phyloP scores from a whole-genome alignment of 2,888 invertebrate genomes.

The Drosophila macrospina region DNA sequence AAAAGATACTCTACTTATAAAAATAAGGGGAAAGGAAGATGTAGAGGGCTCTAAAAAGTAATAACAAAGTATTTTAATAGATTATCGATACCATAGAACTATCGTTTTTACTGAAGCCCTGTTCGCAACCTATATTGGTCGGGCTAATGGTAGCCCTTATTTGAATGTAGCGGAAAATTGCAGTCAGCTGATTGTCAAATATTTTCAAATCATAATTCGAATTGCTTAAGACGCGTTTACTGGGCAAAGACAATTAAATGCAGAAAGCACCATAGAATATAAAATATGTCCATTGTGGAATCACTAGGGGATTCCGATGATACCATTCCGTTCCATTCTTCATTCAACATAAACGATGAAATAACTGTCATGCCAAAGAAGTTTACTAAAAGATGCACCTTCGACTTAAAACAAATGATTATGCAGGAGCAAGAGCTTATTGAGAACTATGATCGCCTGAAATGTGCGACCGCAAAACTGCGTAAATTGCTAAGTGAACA shows the following conservation, averaged over 20 bases:
- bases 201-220: not conserved
- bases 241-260: too few relatives aligned
- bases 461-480: not conserved
- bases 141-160: too few relatives aligned
- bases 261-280: too few relatives aligned
- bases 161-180: slow-evolving; percentile 2
- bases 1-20: not conserved
- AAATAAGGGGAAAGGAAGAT: not conserved
- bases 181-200: not conserved
- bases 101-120: slow-evolving; percentile 16
- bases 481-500: not conserved
- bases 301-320: too few relatives aligned
- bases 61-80: not conserved
- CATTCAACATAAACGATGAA: not conserved
- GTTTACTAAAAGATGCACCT: not conserved
- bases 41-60: not conserved
- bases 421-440: not conserved
- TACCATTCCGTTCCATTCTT: too few relatives aligned
- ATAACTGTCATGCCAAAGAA: not conserved
- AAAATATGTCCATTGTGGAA: too few relatives aligned
- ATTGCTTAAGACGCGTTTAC: too few relatives aligned
- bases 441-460: not conserved
- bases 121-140: not conserved
- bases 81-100: not conserved
- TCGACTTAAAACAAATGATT: too few relatives aligned